Conservation (phyloP, 1,140 invertebrate genomes). For the Pogonus chalceus region DNA sequence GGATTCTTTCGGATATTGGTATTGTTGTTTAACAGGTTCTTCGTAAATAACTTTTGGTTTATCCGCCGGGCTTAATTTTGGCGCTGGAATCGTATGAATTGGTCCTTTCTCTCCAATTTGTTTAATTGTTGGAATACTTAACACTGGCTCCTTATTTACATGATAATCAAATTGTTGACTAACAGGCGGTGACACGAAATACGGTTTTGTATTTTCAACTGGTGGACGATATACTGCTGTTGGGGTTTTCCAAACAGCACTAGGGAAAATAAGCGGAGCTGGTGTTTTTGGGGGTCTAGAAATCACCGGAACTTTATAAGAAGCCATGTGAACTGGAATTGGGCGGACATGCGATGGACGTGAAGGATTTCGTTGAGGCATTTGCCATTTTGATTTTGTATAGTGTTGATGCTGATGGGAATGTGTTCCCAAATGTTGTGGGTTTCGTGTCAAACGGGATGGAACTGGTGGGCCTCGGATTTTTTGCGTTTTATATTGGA, state of each 20-base stretch:
- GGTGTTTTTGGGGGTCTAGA: neutral
- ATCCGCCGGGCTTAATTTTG: constrained; percentile 50
- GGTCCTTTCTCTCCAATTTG: constrained; percentile 51
- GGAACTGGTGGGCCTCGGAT: neutral
- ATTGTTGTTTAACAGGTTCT: constrained; percentile 1
- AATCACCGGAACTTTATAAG: neutral
- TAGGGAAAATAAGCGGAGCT: neutral
- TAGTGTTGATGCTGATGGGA: neutral
- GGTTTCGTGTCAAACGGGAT: too few relatives aligned
- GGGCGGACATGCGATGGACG: neutral
- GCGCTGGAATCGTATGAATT: constrained; percentile 72
- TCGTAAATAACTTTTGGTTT: constrained; percentile 18
- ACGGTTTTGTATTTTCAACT: neutral
- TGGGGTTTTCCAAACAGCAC: neutral
- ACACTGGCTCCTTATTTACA: neutral
- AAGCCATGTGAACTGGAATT: neutral
- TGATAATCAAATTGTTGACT: neutral
- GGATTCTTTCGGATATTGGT: neutral
- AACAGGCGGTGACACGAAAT: neutral
- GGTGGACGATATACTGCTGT: neutral
- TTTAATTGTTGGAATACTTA: constrained; percentile 21
- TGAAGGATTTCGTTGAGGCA: neutral
- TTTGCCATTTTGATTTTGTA: neutral
- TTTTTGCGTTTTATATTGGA: neutral
- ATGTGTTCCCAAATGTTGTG: neutral